Evolutionary conservation across 2,113 vertebrate species (phyloP).

Genomic region (Lepidothrix coronata): DNA sequence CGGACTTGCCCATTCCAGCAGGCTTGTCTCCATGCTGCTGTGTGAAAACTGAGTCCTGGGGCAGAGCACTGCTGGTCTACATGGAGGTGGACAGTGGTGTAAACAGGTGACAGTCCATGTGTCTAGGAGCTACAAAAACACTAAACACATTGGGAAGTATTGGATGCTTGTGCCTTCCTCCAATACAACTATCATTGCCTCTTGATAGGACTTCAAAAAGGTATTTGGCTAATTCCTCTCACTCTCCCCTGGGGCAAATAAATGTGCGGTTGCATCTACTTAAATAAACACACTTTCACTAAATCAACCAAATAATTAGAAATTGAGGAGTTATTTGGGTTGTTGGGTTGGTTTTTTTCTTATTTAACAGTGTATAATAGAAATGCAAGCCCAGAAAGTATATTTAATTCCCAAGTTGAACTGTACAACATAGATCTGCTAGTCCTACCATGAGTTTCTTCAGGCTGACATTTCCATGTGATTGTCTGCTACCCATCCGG

Average conservation of each 20-base stretch:
- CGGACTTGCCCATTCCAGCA: not conserved
- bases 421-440: not conserved
- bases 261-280: not conserved
- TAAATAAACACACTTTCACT: not conserved
- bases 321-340: not conserved
- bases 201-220: not conserved
- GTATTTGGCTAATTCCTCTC: not conserved
- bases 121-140: not conserved
- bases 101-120: not conserved
- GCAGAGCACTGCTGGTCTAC: not conserved
- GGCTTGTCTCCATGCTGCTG: not conserved
- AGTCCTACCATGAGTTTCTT: not conserved
- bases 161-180: not conserved
- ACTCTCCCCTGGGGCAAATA: not conserved
- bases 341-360: not conserved
- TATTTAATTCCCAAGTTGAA: not conserved
- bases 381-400: not conserved
- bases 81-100: not conserved
- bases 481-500: slow-evolving; percentile 1
- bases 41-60: not conserved
- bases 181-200: not conserved
- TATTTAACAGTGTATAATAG: not conserved
- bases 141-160: not conserved
- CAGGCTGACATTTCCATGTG: slow-evolving; percentile 17
- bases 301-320: not conserved